Evolutionary conservation across 2,888 invertebrate genomes (phyloP), one percentile per base, ranked within the genome.

Genomic region (Atethmia centrago): DNA sequence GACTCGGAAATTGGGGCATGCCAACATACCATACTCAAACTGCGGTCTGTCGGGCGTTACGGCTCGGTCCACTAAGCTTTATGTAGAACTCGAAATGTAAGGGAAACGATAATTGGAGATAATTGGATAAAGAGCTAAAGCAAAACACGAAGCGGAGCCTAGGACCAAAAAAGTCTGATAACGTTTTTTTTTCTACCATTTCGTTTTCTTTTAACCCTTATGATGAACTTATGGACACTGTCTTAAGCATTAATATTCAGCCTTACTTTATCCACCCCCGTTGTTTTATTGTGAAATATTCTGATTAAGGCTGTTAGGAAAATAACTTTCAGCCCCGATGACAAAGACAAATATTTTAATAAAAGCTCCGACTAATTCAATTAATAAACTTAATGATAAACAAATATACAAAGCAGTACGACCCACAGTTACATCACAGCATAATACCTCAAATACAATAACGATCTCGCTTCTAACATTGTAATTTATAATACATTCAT

Each of bases 401-500:
- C 67, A 79, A 63, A 70, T 63, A 71, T n/a, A 65, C 51, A 67
- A 73, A 70, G 56, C 74, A 40, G 68, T 67, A 61, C 45, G 65
- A 36, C 47, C 63, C 40, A 49, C 63, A 62, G 58, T 74, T 53
- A 77, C 59, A 74, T 31, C 82, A 36, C 45, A 45, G 42, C 42
- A 42, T 51, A 73, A 88, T 83, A 85, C 88, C 87, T 85, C 84
- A 83, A 83, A 87, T 79, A 86, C 84, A 85, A 87, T 87, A 92
- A 79, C 77, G 78, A 82, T 83, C 88, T 88, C 71, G 72, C 87
- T 59, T 49, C 67, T 56, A 81, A 81, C 82, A 77, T 80, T 82
- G 87, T 92, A 93, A 93, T 93, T 93, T 93, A 93, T 93, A 92
- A 89, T 81, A 87, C 91, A 87, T 90, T 91, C 92, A 93, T 93